Percentiles rank a stretch among this genome's conserved stretches.
Conservation (phyloP, 2,888 invertebrate genomes). For the Atrina japonica region DNA sequence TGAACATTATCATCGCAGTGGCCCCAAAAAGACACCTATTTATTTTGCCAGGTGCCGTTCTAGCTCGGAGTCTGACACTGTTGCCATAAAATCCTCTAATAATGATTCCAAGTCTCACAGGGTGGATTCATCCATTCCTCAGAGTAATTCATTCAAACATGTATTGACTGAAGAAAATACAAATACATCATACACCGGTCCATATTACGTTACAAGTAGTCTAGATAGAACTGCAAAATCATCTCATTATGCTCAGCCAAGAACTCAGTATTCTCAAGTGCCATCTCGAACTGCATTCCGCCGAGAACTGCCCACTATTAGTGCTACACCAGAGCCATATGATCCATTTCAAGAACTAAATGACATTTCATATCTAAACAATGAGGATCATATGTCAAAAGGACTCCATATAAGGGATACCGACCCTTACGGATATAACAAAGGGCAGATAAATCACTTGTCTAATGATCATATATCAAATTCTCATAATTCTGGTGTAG, state of each 20-base stretch:
- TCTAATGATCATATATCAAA: background rate
- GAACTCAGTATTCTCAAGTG: constrained; percentile 16
- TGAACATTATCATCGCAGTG: constrained; percentile 27
- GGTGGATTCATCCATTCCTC: background rate
- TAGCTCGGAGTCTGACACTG: constrained; percentile 19
- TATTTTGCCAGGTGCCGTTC: constrained; percentile 24
- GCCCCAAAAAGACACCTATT: constrained; percentile 1
- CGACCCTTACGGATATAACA: constrained; percentile 2
- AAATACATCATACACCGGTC: constrained; percentile 20
- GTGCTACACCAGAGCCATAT: constrained; percentile 41
- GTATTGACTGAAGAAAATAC: background rate
- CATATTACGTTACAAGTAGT: constrained; percentile 16
- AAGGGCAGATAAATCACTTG: constrained; percentile 1
- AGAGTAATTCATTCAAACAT: constrained; percentile 26
- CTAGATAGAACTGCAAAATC: constrained; percentile 12
- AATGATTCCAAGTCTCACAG: constrained; percentile 2
- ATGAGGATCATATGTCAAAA: background rate
- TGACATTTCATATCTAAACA: constrained; percentile 16
- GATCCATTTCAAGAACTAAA: constrained; percentile 28
- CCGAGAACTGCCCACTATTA: constrained; percentile 35
- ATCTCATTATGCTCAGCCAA: constrained; percentile 21
- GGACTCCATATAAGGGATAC: background rate
- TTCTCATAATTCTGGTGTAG: constrained; percentile 5
- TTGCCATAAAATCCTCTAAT: background rate
- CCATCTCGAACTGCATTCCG: constrained; percentile 12